Conservation (phyloP, 2,113 vertebrate species). For the Neolamprologus brichardi region DNA sequence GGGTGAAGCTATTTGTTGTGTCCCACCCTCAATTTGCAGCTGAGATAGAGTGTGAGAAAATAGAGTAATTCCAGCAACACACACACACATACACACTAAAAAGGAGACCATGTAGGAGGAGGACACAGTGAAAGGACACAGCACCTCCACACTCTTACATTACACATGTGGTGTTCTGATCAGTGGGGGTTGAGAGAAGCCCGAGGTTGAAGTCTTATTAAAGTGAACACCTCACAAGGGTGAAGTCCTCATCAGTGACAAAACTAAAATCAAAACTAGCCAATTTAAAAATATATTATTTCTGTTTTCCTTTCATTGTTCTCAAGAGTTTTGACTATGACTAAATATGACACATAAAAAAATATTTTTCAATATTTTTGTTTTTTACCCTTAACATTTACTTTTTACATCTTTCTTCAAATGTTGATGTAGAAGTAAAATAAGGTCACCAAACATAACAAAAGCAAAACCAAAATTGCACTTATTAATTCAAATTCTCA, state of each 20-base stretch:
- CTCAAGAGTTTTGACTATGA: neutral
- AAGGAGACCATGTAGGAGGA: neutral
- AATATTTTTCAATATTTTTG: neutral
- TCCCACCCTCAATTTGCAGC: neutral
- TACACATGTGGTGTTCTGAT: neutral
- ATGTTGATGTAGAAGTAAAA: neutral
- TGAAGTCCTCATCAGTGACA: neutral
- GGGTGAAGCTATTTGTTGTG: neutral
- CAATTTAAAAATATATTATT: neutral
- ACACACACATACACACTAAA: neutral
- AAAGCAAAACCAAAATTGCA: neutral
- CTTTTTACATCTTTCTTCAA: neutral
- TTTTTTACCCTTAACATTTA: neutral
- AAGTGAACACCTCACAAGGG: neutral
- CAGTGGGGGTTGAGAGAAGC: neutral
- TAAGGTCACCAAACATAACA: neutral
- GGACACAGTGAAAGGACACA: neutral
- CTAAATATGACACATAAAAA: neutral
- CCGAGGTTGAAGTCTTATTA: neutral
- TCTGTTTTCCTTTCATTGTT: neutral
- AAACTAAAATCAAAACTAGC: neutral
- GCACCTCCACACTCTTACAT: neutral
- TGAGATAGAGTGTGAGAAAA: neutral
- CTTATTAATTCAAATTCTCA: neutral
- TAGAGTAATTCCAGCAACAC: neutral